A percentile compares a stretch with the other conserved stretches of the same genome.
Conservation (phyloP, 2,797 vertebrate species). For the Urocyon cinereoargenteus region DNA sequence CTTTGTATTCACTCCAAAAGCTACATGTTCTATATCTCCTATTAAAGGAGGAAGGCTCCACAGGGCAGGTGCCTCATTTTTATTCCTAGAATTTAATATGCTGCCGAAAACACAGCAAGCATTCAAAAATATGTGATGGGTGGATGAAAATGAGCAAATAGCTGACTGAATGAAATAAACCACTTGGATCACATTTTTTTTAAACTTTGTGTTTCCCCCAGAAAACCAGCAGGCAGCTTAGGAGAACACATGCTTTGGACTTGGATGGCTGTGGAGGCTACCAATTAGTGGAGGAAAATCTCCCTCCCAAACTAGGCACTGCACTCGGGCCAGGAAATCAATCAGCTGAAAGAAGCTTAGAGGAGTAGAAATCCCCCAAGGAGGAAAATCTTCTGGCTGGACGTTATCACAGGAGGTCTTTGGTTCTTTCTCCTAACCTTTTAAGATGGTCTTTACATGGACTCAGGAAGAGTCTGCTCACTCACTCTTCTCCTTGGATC, state of each 20-base stretch:
- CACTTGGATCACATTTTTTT: not conserved
- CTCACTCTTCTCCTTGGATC: not conserved
- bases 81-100: not conserved
- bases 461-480: not conserved
- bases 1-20: not conserved
- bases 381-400: not conserved
- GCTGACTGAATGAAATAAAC: not conserved
- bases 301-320: not conserved
- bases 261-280: not conserved
- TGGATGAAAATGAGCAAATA: not conserved
- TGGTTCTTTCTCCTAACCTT: not conserved
- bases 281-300: too few species aligned
- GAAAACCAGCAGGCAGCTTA: slow-evolving; percentile 42
- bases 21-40: not conserved
- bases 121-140: not conserved
- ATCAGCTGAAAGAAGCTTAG: not conserved
- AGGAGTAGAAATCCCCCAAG: not conserved
- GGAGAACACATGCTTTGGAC: not conserved
- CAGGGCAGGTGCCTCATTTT: not conserved
- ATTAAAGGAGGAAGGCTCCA: not conserved
- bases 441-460: not conserved
- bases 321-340: not conserved
- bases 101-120: not conserved
- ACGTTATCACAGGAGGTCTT: not conserved
- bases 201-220: not conserved